A percentile compares a stretch with the other conserved stretches of the same genome.
phyloP scores from a whole-genome alignment of 2,113 vertebrate genomes.

The Sitta europaea region DNA sequence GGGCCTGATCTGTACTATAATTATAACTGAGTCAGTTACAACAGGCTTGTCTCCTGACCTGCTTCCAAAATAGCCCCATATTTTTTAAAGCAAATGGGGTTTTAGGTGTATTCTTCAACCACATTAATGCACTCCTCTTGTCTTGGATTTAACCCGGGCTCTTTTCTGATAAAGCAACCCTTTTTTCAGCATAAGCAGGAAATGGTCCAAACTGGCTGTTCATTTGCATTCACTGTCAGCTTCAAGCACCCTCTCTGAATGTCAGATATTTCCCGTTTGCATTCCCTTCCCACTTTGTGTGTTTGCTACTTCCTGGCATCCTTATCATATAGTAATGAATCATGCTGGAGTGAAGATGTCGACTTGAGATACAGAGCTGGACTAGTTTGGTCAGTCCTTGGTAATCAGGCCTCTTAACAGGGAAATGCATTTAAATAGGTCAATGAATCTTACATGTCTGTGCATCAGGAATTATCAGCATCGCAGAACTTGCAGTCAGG shows the following conservation, averaged over 20 bases:
- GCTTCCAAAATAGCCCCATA: conserved; percentile 36
- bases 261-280: conserved; percentile 54
- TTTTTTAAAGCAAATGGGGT: conserved; percentile 41
- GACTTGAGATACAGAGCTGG: neutral
- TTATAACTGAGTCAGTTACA: conserved; percentile 67
- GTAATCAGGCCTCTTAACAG: conserved; percentile 38
- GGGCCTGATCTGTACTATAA: conserved; percentile 61
- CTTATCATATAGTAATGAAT: conserved; percentile 56
- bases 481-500: neutral
- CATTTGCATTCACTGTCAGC: conserved; percentile 33
- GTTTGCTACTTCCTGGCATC: conserved; percentile 59
- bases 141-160: neutral
- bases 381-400: conserved; percentile 38
- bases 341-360: neutral
- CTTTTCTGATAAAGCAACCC: conserved; percentile 23
- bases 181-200: conserved; percentile 27
- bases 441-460: conserved; percentile 44
- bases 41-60: conserved; percentile 60
- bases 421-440: conserved; percentile 60
- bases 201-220: conserved; percentile 28
- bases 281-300: conserved; percentile 35
- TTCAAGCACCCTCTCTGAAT: conserved; percentile 36
- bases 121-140: neutral
- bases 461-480: conserved; percentile 20
- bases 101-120: conserved; percentile 21